These are phyloP conservation scores for Anisognathus igniventris DNA, from an alignment of 2,797 vertebrate genomes.

Conservation along the genomic window DNA sequence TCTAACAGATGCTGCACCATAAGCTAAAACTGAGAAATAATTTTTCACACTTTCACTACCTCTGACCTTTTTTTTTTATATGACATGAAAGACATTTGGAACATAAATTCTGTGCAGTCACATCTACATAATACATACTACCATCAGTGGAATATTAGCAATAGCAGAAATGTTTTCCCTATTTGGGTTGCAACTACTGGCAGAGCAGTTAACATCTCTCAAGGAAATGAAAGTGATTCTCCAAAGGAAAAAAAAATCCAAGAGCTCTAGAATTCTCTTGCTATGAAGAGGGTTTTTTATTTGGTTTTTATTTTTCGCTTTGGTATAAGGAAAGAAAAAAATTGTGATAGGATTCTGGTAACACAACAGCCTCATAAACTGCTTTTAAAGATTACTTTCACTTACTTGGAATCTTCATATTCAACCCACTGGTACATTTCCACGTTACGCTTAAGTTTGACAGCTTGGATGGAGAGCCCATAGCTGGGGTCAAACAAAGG, in stretches of 20 bases:
- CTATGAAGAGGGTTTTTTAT: not conserved
- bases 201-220: not conserved
- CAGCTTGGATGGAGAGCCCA: slow-evolving; percentile 84
- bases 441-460: slow-evolving; percentile 88
- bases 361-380: not conserved
- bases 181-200: not conserved
- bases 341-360: not conserved
- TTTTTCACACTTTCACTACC: not conserved
- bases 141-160: not conserved
- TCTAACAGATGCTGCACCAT: not conserved
- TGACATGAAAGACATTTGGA: not conserved
- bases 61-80: not conserved
- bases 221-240: not conserved
- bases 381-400: not conserved
- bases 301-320: not conserved
- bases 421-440: slow-evolving; percentile 99
- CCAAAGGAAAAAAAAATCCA: not conserved
- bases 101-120: not conserved
- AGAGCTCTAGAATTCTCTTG: not conserved
- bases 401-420: slow-evolving; percentile 86
- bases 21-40: not conserved
- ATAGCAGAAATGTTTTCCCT: not conserved
- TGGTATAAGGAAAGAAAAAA: not conserved
- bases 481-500: slow-evolving; percentile 94
- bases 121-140: not conserved